These are phyloP conservation scores for Plectrocnemia conspersa DNA, from an alignment of 1,140 invertebrate species.

Conservation along the genomic window DNA sequence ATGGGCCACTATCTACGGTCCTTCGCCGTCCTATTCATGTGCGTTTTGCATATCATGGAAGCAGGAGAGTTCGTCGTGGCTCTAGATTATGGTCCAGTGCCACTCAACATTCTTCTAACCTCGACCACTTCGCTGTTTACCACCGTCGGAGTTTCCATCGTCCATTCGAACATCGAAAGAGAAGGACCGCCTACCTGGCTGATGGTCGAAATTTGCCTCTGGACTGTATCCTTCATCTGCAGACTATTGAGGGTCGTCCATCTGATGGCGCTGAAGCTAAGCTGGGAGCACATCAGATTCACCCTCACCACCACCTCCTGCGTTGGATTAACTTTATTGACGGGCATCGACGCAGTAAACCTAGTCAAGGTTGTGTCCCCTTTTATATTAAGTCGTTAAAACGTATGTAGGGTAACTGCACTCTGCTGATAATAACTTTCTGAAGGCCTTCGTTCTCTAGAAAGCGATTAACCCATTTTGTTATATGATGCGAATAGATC, in stretches of 20 bases:
- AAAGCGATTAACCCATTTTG: no score
- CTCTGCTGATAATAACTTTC: no score
- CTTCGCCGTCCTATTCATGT: constrained; percentile 13
- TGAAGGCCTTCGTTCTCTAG: no score
- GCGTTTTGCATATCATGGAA: constrained; percentile 25
- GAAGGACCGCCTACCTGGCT: background rate
- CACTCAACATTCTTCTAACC: constrained; percentile 8
- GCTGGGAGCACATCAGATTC: constrained; percentile 19
- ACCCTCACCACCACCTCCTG: constrained; percentile 4
- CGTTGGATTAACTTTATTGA: constrained; percentile 3
- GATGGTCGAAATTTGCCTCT: constrained; percentile 14
- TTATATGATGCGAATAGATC: no score
- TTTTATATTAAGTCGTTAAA: no score
- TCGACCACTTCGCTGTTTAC: constrained; percentile 16
- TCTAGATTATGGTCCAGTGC: constrained; percentile 7
- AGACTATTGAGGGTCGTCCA: constrained; percentile 17
- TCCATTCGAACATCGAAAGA: constrained; percentile 19
- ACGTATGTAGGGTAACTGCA: no score
- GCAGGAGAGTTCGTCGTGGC: constrained; percentile 23
- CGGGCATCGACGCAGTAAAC: constrained; percentile 7
- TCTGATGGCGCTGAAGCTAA: background rate
- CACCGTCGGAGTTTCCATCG: constrained; percentile 5
- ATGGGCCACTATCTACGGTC: constrained; percentile 20
- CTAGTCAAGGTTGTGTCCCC: background rate
- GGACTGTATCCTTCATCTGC: constrained; percentile 9